Conservation (phyloP, 2,113 vertebrate genomes). For the Scatophagus argus region DNA sequence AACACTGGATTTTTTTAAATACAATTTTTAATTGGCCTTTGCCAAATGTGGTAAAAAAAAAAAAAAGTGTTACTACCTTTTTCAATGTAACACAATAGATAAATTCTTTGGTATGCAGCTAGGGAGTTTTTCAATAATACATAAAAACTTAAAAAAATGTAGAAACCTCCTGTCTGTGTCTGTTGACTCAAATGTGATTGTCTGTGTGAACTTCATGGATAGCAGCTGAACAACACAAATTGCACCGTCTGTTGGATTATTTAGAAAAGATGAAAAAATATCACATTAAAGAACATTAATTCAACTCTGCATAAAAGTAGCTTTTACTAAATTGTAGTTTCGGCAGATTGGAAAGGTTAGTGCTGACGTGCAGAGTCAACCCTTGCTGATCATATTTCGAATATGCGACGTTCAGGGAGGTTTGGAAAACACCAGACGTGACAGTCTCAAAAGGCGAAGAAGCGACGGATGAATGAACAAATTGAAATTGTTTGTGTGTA, state of each 20-base stretch:
- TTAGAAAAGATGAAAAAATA: conserved; percentile 15
- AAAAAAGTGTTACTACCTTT: neutral
- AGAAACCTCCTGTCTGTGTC: conserved; percentile 27
- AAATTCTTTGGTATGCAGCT: conserved; percentile 57
- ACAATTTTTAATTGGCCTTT: conserved; percentile 17
- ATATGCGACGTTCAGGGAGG: neutral
- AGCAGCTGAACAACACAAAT: conserved; percentile 58
- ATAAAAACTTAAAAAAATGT: conserved; percentile 1
- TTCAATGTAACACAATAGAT: conserved; percentile 40
- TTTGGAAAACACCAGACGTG: neutral
- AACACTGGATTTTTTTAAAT: conserved; percentile 35
- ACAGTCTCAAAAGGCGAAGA: conserved; percentile 6
- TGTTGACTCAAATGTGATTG: conserved; percentile 17
- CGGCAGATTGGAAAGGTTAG: conserved; percentile 8
- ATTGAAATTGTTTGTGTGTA: neutral
- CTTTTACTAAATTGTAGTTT: neutral
- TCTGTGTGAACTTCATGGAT: conserved; percentile 34
- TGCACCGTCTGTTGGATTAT: conserved; percentile 21
- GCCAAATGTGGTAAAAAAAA: neutral
- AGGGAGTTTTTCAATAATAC: conserved; percentile 2
- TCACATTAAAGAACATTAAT: conserved; percentile 26
- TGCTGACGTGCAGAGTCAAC: conserved; percentile 19
- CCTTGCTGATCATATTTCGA: neutral
- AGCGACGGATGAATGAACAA: conserved; percentile 7
- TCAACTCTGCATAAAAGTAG: conserved; percentile 12